Evolutionary conservation across 1,140 invertebrate genomes (phyloP).

Genomic region (Drosophila elegans): DNA sequence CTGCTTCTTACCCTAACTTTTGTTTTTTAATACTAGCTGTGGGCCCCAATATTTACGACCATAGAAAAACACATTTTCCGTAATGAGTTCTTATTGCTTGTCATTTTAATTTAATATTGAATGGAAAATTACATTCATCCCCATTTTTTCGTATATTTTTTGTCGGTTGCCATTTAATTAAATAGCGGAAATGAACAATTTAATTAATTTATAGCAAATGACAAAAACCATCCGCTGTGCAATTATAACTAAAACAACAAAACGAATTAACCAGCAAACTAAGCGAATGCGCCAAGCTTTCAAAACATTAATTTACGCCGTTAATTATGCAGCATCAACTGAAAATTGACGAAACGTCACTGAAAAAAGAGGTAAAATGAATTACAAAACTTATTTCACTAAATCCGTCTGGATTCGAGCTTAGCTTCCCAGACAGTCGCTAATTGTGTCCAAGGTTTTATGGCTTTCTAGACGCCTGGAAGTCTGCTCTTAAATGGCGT

Average conservation of each 20-base stretch:
- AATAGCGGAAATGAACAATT: constrained; percentile 75
- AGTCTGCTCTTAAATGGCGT: constrained; percentile 34
- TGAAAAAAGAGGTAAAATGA: neutral
- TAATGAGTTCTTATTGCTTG: constrained; percentile 43
- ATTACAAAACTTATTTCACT: neutral
- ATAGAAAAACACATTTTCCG: constrained; percentile 30
- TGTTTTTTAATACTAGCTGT: neutral
- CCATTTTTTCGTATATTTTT: constrained; percentile 11
- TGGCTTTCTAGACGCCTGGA: constrained; percentile 24
- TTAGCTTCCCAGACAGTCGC: constrained; percentile 27
- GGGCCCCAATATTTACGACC: neutral
- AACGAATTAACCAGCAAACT: constrained; percentile 26
- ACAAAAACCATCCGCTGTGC: constrained; percentile 26
- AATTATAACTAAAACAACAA: constrained; percentile 24
- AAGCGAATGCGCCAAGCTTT: constrained; percentile 3
- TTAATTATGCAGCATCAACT: constrained; percentile 17
- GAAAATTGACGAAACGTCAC: constrained; percentile 3
- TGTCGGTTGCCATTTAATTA: constrained; percentile 58
- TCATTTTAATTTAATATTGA: constrained; percentile 67
- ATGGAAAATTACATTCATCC: constrained; percentile 34
- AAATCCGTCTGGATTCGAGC: constrained; percentile 2
- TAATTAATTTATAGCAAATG: constrained; percentile 66
- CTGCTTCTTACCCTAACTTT: neutral
- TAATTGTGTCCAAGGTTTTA: constrained; percentile 40
- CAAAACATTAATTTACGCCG: neutral